A percentile compares a stretch with the other conserved stretches of the same genome.
These are phyloP conservation scores for Euplagia quadripunctaria DNA, from an alignment of 2,888 invertebrate species.

Conservation along the genomic window DNA sequence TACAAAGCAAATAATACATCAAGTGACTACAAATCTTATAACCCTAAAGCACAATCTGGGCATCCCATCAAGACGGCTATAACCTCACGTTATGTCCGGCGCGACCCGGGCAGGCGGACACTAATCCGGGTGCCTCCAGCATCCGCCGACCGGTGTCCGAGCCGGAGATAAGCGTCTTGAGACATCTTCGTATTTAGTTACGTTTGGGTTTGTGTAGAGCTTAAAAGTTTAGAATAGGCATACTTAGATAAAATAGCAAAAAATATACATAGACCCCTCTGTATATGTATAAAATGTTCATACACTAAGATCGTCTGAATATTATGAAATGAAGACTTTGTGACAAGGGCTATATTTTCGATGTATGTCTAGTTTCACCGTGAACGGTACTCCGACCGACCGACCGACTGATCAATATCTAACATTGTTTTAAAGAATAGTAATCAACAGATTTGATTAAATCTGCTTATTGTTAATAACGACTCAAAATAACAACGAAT, in stretches of 20 bases:
- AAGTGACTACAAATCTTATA: conserved; percentile 9
- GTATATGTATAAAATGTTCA: neutral
- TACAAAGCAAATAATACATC: neutral
- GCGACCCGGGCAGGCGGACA: conserved; percentile 22
- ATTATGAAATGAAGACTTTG: too few relatives aligned
- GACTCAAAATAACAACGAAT: too few relatives aligned
- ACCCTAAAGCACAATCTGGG: conserved; percentile 23
- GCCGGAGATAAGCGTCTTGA: conserved; percentile 54
- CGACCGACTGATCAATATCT: too few relatives aligned
- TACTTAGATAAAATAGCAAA: conserved; percentile 11
- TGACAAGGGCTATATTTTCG: too few relatives aligned
- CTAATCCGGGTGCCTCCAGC: conserved; percentile 45
- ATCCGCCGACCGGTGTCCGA: conserved; percentile 27
- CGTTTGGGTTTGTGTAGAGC: conserved; percentile 28
- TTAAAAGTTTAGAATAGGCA: conserved; percentile 20
- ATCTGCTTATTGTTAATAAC: too few relatives aligned
- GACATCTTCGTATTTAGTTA: conserved; percentile 37
- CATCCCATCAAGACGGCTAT: conserved; percentile 21
- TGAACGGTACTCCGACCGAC: too few relatives aligned
- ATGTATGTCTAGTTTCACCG: too few relatives aligned
- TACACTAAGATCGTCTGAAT: too few relatives aligned
- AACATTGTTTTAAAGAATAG: too few relatives aligned
- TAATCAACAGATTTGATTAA: too few relatives aligned
- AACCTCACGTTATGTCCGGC: conserved; percentile 23
- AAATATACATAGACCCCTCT: neutral